Percentiles rank a stretch among this genome's conserved stretches.
phyloP scores from a whole-genome alignment of 2,888 invertebrate species.

The Capitulum mitella region DNA sequence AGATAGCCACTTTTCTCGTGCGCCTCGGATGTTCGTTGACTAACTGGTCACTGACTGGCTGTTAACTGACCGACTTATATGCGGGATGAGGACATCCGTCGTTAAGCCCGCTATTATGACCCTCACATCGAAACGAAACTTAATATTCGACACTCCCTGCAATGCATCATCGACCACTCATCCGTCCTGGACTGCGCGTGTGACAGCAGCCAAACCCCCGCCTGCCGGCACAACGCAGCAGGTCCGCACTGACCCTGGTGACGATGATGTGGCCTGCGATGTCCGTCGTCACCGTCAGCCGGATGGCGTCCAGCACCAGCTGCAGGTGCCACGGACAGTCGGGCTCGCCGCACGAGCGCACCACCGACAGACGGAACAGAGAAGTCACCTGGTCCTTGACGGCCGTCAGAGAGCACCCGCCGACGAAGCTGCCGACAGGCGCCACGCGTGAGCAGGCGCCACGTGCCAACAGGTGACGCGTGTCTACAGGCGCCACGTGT shows the following conservation, averaged over 20 bases:
- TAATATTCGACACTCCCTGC: no score
- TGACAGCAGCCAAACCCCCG: not conserved
- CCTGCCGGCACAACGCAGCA: not conserved
- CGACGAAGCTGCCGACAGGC: slow-evolving; percentile 59
- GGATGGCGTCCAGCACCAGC: slow-evolving; percentile 62
- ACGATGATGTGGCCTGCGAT: slow-evolving; percentile 17
- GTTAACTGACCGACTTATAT: no score
- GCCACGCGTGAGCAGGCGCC: no score
- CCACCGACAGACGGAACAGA: slow-evolving; percentile 58
- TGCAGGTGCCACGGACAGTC: slow-evolving; percentile 51
- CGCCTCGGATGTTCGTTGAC: no score
- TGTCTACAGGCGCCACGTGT: no score
- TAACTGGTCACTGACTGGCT: no score
- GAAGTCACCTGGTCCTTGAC: slow-evolving; percentile 62
- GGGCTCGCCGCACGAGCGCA: slow-evolving; percentile 50
- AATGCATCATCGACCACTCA: no score
- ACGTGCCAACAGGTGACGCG: no score
- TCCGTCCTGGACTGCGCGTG: not conserved
- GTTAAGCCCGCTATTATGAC: no score
- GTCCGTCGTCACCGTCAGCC: slow-evolving; percentile 51
- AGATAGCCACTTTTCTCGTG: no score
- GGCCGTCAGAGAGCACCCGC: slow-evolving; percentile 67
- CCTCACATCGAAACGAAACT: no score
- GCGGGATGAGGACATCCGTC: no score
- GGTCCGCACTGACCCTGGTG: slow-evolving; percentile 11